Evolutionary conservation across 2,888 invertebrate species (phyloP), one percentile per base, ranked within the genome.

Genomic region (Pristionchus fissidentatus): DNA sequence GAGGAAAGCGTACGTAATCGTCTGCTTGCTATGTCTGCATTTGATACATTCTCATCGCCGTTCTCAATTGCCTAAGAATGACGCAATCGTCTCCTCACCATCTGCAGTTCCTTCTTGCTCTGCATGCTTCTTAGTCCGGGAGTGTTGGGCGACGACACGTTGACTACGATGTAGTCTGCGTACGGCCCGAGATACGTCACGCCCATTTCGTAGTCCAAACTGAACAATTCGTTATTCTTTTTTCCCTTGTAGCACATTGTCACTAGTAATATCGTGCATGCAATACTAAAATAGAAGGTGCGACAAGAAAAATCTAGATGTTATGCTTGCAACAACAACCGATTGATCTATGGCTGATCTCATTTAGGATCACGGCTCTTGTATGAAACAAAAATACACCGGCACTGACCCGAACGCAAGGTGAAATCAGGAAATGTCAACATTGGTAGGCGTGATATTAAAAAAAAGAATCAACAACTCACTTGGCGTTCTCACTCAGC

Each of bases 121-220:
- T 98, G 98, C 92, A 97, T 93, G 84, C 95, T 94, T 84, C 98
- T 94, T 79, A 99, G 93, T 0, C 97, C 97, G 2, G 96, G 96
- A 0, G 98, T 99, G 92, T 99, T 99, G 0, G 98, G 98, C 93
- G 98, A 96, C 92, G 97, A 97, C 5, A 99, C 94, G 93, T 99
- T 99, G 85, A 99, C 95, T 0, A 98, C 98, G 90, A 98, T 95
- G 93, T 99, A 99, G 93, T 98, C 97, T 1, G 97, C 96, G 60
- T 96, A 93, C 49, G 95, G 94, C 35, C 95, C 95, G 93, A 99
- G 98, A 89, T 94, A 95, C 85, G 95, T 93, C 0, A 98, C 95
- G 13, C 99, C 98, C 60, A 89, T 95, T 93, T n/a, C 91, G 75
- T 91, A 91, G 86, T 92, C 92, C 35, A 88, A 80, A 75, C 86